Percentiles rank a stretch among this genome's conserved stretches.
phyloP scores from a whole-genome alignment of 2,113 vertebrate genomes.

The Micronisus gabar region DNA sequence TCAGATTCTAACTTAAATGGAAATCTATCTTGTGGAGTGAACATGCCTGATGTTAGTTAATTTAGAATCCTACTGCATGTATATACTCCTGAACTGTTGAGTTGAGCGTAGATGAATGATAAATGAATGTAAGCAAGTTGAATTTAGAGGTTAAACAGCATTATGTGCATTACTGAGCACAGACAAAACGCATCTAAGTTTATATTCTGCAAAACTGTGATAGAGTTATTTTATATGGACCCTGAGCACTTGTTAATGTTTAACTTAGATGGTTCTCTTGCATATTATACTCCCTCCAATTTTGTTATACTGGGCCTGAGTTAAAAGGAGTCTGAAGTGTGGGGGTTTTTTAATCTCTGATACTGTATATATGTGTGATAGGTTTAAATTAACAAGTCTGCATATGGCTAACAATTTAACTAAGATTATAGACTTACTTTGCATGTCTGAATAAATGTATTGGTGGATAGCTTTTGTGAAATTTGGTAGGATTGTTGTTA shows the following conservation, averaged over 20 bases:
- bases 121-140: not conserved
- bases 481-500: not conserved
- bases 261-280: not conserved
- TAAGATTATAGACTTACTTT: not conserved
- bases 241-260: not conserved
- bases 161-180: not conserved
- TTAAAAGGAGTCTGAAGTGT: not conserved
- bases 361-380: not conserved
- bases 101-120: not conserved
- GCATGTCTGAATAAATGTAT: not conserved
- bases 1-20: not conserved
- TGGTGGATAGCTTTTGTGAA: not conserved
- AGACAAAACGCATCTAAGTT: not conserved
- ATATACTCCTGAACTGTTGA: not conserved
- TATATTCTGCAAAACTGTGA: not conserved
- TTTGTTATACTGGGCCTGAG: not conserved
- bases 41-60: not conserved
- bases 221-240: not conserved
- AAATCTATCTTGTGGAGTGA: not conserved
- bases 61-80: not conserved
- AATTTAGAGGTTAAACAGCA: not conserved
- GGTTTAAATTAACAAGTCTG: not conserved
- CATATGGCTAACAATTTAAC: not conserved
- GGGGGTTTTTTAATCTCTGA: not conserved
- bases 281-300: not conserved